A percentile compares a stretch with the other conserved stretches of the same genome.
phyloP scores from a whole-genome alignment of 1,140 invertebrate genomes.

The Trigoniulus corallinus region DNA sequence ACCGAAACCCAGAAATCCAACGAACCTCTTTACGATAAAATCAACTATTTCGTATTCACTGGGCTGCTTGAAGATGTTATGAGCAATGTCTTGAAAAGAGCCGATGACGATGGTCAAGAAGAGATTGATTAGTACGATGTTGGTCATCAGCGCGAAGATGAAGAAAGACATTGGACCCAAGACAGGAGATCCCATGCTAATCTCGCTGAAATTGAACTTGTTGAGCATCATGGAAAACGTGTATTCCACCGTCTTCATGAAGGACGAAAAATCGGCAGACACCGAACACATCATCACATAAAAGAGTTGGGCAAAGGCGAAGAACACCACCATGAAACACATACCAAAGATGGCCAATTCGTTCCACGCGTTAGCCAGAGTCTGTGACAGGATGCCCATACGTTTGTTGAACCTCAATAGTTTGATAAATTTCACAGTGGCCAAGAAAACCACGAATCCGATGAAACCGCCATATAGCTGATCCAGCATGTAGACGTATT shows the following conservation, averaged over 20 bases:
- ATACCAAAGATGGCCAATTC: constrained; percentile 26
- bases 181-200: constrained; percentile 26
- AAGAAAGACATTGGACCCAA: constrained; percentile 34
- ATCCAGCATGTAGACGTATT: constrained; percentile 30
- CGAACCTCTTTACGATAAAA: constrained; percentile 19
- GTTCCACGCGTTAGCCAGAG: constrained; percentile 23
- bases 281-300: constrained; percentile 30
- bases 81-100: constrained; percentile 27
- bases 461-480: constrained; percentile 30
- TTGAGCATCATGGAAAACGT: constrained; percentile 36
- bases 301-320: constrained; percentile 30
- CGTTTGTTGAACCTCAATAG: constrained; percentile 35
- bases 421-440: constrained; percentile 33
- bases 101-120: constrained; percentile 38
- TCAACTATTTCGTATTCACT: constrained; percentile 22
- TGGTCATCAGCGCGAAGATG: constrained; percentile 32
- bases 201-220: constrained; percentile 33
- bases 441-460: constrained; percentile 32
- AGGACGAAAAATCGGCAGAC: constrained; percentile 29
- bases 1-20: constrained; percentile 15
- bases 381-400: constrained; percentile 26
- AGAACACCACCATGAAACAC: constrained; percentile 24
- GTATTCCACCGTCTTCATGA: constrained; percentile 30
- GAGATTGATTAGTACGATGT: constrained; percentile 37
- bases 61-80: constrained; percentile 16